Conservation (phyloP, 2,797 vertebrate genomes). For the Oreochromis grahami region DNA sequence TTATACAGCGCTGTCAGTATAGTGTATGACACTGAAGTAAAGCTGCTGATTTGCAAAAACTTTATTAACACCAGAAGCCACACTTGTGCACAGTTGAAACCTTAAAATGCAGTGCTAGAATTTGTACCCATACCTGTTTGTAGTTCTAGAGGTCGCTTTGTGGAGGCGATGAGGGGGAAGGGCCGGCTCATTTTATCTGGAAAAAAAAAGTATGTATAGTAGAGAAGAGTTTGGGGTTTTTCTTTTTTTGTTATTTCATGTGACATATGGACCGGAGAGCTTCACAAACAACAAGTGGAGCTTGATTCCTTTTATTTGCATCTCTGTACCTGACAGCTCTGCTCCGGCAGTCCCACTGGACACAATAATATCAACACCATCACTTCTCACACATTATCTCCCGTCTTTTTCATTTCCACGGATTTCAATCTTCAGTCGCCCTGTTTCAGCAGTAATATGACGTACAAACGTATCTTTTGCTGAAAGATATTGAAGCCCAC, state of each 20-base stretch:
- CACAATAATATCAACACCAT: conserved; percentile 2
- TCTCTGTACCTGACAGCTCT: conserved; percentile 4
- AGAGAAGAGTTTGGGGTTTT: background rate
- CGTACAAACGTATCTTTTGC: conserved; percentile 40
- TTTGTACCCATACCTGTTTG: conserved; percentile 54
- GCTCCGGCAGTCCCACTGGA: background rate
- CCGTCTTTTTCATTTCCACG: conserved; percentile 35
- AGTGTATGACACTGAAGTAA: conserved; percentile 78
- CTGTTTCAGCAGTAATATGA: conserved; percentile 27
- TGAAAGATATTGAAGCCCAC: conserved; percentile 61
- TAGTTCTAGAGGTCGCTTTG: conserved; percentile 29
- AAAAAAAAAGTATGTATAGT: conserved; percentile 32
- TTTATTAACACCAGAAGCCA: conserved; percentile 73
- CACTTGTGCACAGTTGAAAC: conserved; percentile 60
- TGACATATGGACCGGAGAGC: background rate
- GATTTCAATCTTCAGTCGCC: conserved; percentile 18
- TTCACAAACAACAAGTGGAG: conserved; percentile 21
- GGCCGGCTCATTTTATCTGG: conserved; percentile 14
- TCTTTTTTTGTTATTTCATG: background rate
- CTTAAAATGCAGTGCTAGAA: conserved; percentile 51
- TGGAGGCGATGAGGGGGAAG: background rate
- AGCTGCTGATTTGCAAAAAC: conserved; percentile 90
- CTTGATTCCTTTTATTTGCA: background rate
- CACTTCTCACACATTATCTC: conserved; percentile 9
- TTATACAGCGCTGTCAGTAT: conserved; percentile 81